phyloP scores from a whole-genome alignment of 2,113 vertebrate genomes.

The Sceloporus tristichus region DNA sequence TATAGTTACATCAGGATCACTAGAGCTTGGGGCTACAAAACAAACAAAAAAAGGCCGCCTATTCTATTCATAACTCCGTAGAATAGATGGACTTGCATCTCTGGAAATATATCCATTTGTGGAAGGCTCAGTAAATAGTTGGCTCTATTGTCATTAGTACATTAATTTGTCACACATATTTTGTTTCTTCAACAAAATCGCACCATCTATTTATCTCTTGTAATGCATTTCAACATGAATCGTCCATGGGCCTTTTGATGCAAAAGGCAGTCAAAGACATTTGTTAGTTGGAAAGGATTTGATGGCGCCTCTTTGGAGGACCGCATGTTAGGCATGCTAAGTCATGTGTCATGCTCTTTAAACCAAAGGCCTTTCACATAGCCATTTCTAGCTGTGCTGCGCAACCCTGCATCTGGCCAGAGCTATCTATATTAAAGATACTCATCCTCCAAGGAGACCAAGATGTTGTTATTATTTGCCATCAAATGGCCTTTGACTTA shows the following conservation, averaged over 20 bases:
- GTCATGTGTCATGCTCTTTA: background rate
- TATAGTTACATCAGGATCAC: background rate
- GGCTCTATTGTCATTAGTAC: background rate
- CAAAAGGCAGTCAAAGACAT: background rate
- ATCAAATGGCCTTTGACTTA: no score
- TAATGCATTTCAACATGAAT: background rate
- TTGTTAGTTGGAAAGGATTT: background rate
- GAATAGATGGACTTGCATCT: background rate
- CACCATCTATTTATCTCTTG: background rate
- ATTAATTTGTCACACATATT: conserved; percentile 1
- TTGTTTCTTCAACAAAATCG: background rate
- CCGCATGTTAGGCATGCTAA: background rate
- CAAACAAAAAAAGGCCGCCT: background rate
- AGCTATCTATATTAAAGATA: background rate
- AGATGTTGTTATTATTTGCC: no score
- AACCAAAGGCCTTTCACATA: background rate
- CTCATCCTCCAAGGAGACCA: no score
- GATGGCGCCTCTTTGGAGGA: background rate
- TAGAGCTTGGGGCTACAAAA: background rate
- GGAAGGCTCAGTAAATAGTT: background rate
- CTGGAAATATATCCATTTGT: background rate
- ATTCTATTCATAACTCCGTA: background rate
- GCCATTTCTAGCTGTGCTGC: background rate
- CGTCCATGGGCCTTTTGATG: background rate
- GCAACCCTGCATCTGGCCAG: background rate